Conservation (phyloP, 2,113 vertebrate species). For the Vanacampus margaritifer region DNA sequence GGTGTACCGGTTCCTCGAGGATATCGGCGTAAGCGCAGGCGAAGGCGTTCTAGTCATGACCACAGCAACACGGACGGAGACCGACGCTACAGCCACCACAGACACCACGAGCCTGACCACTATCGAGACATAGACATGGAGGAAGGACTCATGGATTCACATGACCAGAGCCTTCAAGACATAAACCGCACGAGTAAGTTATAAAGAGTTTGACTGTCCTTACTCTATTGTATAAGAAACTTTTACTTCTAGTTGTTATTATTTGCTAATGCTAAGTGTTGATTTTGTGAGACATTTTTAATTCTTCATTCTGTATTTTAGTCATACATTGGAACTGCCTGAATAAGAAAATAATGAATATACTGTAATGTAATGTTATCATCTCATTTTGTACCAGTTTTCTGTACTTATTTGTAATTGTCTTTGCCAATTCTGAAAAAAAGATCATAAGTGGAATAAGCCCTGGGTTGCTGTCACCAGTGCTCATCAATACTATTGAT, state of each 20-base stretch:
- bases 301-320: background rate
- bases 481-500: constrained; percentile 46
- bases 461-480: constrained; percentile 18
- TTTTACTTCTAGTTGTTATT: background rate
- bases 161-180: constrained; percentile 63
- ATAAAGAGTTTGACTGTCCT: background rate
- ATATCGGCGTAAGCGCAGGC: constrained; percentile 80
- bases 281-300: background rate
- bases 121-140: constrained; percentile 64
- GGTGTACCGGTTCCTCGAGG: constrained; percentile 84
- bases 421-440: constrained; percentile 12
- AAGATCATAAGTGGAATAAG: constrained; percentile 15
- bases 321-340: no score
- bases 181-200: constrained; percentile 84
- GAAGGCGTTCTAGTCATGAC: constrained; percentile 77
- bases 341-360: no score
- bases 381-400: background rate
- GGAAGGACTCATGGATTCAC: constrained; percentile 59
- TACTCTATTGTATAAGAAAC: background rate
- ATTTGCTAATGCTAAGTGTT: background rate
- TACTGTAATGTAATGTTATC: no score
- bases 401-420: background rate
- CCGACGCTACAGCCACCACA: constrained; percentile 59
- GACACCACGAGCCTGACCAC: constrained; percentile 64
- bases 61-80: constrained; percentile 56